Percentiles rank a stretch among this genome's conserved stretches.
phyloP scores from a whole-genome alignment of 2,888 invertebrate genomes.

The Drosophila nigritarsus region DNA sequence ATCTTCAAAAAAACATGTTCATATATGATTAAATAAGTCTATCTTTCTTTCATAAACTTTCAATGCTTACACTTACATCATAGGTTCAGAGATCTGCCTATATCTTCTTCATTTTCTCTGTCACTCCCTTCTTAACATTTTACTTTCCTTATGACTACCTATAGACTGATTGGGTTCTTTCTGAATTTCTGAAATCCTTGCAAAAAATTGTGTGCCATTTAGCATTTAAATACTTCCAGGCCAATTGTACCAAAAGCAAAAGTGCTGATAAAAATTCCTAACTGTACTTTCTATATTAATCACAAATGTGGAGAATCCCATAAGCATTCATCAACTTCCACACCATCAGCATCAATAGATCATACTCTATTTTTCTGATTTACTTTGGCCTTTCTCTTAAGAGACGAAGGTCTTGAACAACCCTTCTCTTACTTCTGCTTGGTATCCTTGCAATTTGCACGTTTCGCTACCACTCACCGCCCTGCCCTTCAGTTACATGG shows the following conservation, averaged over 20 bases:
- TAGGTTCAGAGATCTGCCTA: background rate
- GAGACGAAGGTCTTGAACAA: background rate
- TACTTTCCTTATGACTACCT: background rate
- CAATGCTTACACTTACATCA: background rate
- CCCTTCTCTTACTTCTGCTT: conserved; percentile 17
- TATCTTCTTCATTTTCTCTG: background rate
- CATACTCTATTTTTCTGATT: background rate
- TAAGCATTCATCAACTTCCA: background rate
- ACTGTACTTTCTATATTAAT: background rate
- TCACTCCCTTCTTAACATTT: too few species aligned
- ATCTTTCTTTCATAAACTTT: background rate
- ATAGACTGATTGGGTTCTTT: background rate
- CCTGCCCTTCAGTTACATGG: conserved; percentile 64
- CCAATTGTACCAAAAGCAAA: background rate
- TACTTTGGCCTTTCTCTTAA: background rate
- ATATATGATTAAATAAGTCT: background rate
- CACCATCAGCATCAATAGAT: background rate
- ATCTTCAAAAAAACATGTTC: background rate
- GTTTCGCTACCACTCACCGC: conserved; percentile 47
- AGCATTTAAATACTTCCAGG: background rate
- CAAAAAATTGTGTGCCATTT: background rate
- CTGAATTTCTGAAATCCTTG: background rate
- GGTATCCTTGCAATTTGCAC: conserved; percentile 59
- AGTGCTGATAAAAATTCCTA: background rate
- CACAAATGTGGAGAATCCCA: background rate